These are phyloP conservation scores for Diabrotica balteata DNA, from an alignment of 2,888 invertebrate genomes.

Conservation along the genomic window DNA sequence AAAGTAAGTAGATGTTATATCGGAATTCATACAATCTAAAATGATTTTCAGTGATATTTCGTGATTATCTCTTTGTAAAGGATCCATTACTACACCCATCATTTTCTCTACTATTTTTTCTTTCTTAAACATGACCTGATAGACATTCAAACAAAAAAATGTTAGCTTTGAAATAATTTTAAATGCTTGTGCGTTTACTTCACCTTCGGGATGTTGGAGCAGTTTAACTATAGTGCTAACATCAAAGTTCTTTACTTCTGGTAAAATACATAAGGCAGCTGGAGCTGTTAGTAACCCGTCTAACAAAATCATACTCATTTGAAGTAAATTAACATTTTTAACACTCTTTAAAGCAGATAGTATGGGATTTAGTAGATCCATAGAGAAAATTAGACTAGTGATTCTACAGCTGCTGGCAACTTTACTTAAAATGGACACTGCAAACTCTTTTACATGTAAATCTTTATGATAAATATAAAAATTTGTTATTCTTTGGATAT, in stretches of 20 bases:
- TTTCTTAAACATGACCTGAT: slow-evolving; percentile 44
- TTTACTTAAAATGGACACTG: slow-evolving; percentile 44
- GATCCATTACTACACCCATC: slow-evolving; percentile 45
- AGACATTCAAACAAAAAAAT: slow-evolving; percentile 41
- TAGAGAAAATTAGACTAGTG: slow-evolving; percentile 43
- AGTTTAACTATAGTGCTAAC: slow-evolving; percentile 39
- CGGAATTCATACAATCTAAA: slow-evolving; percentile 46
- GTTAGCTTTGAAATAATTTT: slow-evolving; percentile 45
- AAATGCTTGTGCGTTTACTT: slow-evolving; percentile 38
- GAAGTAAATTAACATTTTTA: slow-evolving; percentile 40
- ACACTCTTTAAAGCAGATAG: slow-evolving; percentile 43
- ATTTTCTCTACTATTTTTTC: slow-evolving; percentile 46
- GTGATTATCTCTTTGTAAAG: slow-evolving; percentile 34
- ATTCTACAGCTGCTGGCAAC: slow-evolving; percentile 43
- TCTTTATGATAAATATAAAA: slow-evolving; percentile 46
- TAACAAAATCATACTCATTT: slow-evolving; percentile 44
- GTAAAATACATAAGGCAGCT: slow-evolving; percentile 40
- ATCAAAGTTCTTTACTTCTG: slow-evolving; percentile 43
- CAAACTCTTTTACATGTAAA: slow-evolving; percentile 44
- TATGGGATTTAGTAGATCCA: slow-evolving; percentile 45
- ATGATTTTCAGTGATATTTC: slow-evolving; percentile 45
- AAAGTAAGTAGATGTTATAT: slow-evolving; percentile 47
- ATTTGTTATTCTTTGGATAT: slow-evolving; percentile 44
- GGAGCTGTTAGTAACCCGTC: slow-evolving; percentile 44
- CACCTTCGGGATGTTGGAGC: slow-evolving; percentile 34